A percentile compares a stretch with the other conserved stretches of the same genome.
Conservation (phyloP, 2,797 vertebrate species). For the Rhynchonycteris naso region DNA sequence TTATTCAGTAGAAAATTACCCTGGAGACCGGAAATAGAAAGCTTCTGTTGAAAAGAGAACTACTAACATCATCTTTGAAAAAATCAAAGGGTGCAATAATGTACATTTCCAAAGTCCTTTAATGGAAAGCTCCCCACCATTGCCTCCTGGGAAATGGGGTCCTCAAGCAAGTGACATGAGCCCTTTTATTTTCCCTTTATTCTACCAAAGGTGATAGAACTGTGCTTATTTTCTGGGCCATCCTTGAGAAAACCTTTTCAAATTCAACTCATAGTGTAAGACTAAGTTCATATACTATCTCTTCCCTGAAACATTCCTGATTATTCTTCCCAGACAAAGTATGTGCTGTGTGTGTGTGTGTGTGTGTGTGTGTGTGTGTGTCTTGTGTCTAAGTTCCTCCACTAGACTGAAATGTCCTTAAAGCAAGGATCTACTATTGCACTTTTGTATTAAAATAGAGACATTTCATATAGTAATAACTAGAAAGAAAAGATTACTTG, state of each 20-base stretch:
- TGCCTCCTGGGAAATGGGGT: not conserved
- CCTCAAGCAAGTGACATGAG: not conserved
- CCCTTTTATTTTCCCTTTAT: not conserved
- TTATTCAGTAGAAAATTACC: not conserved
- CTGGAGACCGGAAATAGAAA: slow-evolving; percentile 9
- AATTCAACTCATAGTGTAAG: not conserved
- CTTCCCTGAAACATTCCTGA: not conserved
- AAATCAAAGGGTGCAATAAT: not conserved
- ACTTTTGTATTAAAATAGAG: slow-evolving; percentile 15
- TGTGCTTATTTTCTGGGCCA: slow-evolving; percentile 36
- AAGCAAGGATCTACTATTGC: not conserved
- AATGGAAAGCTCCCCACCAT: not conserved
- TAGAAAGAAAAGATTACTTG: not conserved
- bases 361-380: not conserved
- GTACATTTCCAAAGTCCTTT: not conserved
- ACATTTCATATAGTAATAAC: not conserved
- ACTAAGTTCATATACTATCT: not conserved
- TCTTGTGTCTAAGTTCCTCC: not conserved
- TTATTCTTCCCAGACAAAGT: not conserved
- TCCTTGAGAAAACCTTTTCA: slow-evolving; percentile 14
- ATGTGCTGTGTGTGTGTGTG: not conserved
- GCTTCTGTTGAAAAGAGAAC: slow-evolving; percentile 34
- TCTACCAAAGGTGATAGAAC: not conserved
- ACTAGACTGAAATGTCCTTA: slow-evolving; percentile 20
- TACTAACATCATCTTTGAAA: not conserved